A percentile compares a stretch with the other conserved stretches of the same genome.
Evolutionary conservation across 2,797 vertebrate species (phyloP).

Genomic region (Neosalanx taihuensis): DNA sequence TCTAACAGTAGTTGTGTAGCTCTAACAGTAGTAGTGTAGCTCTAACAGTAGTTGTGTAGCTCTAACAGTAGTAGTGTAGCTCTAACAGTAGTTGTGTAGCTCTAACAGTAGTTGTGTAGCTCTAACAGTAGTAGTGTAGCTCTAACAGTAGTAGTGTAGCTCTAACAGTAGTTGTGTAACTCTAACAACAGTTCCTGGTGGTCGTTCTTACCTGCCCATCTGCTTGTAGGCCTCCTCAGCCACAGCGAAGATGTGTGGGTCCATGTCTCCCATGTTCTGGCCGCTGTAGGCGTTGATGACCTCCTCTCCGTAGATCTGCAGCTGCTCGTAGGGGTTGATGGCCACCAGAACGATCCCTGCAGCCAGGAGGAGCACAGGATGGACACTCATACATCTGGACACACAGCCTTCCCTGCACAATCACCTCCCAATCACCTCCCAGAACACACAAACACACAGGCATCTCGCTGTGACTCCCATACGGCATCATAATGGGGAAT

Average conservation of each 20-base stretch:
- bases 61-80: too few relatives aligned
- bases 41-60: too few relatives aligned
- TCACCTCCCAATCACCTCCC: neutral
- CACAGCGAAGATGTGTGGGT: constrained; percentile 96
- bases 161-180: too few relatives aligned
- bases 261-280: constrained; percentile 96
- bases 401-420: neutral
- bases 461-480: neutral
- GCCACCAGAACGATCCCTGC: constrained; percentile 94
- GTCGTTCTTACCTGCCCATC: constrained; percentile 83
- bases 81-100: too few relatives aligned
- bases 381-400: neutral
- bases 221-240: constrained; percentile 95
- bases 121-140: too few relatives aligned
- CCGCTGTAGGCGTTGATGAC: constrained; percentile 94
- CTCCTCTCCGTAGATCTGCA: constrained; percentile 95
- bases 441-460: neutral
- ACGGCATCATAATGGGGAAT: neutral
- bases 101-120: too few relatives aligned
- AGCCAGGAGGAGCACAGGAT: neutral
- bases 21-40: too few relatives aligned
- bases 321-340: constrained; percentile 92
- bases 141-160: too few relatives aligned
- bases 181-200: neutral
- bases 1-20: too few relatives aligned